These are phyloP conservation scores for Pangasius macronema DNA, from an alignment of 2,797 vertebrate genomes.

Conservation along the genomic window DNA sequence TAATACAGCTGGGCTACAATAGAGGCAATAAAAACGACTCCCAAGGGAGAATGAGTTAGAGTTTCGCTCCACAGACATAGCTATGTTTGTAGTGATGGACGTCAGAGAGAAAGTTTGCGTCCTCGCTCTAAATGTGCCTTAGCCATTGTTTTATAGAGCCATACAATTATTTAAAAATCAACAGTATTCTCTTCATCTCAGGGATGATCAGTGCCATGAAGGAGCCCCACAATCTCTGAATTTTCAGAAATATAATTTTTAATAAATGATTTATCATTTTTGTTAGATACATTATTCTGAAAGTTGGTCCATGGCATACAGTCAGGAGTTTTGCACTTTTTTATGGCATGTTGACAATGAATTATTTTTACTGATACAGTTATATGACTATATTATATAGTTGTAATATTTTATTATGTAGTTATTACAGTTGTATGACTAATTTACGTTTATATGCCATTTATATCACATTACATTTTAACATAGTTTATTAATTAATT, in stretches of 20 bases:
- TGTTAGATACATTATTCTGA: background rate
- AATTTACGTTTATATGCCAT: background rate
- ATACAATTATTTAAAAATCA: background rate
- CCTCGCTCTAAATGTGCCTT: background rate
- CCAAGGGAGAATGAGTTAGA: slow-evolving; percentile 62
- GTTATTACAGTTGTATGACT: background rate
- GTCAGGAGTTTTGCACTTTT: background rate
- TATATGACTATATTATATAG: background rate
- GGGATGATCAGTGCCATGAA: background rate
- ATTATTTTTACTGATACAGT: background rate
- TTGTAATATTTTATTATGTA: background rate
- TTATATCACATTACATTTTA: background rate
- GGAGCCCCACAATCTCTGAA: background rate
- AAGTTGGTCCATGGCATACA: background rate
- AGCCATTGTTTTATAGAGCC: too few relatives aligned
- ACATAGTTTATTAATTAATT: background rate
- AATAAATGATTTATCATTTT: too few relatives aligned
- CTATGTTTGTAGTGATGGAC: background rate
- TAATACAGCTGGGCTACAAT: slow-evolving; percentile 71
- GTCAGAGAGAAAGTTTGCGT: background rate
- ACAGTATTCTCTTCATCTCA: background rate
- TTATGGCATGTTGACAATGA: background rate
- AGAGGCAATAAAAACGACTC: slow-evolving; percentile 67
- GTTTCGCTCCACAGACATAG: slow-evolving; percentile 59
- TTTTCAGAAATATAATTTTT: background rate